Base-by-base conservation (phyloP, 2,888 invertebrate genomes). In the Drepana falcataria region DNA sequence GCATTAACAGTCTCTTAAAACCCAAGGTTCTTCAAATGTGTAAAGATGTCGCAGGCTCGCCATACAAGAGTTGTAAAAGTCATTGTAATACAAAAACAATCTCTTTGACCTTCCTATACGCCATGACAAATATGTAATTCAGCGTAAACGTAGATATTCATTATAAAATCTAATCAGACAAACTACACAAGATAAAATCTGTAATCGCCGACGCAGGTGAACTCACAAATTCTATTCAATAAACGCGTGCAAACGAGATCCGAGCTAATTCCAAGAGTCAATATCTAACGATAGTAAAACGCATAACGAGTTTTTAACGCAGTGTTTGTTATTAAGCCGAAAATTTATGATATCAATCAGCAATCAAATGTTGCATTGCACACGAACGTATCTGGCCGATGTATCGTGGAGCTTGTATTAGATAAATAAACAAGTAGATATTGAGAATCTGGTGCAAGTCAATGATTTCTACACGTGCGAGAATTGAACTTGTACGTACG, bases 171-270 rank as follows among this genome's bases (percentile, higher is more conserved):
- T 40, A 51, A 51, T 51, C 40, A 51, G 5, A 49, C 40, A 40
- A 7, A 33, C 40, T 44, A 44, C 44, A 44, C 44, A 44, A 9
- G 34, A 40, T 54, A 58, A 55, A 48, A 48, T 35, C 53, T 60
- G 73, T 73, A 71, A 75, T 74, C 63, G 59, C 58, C 61, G 68
- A 56, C 68, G 70, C 69, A 69, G 66, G 67, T 69, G 55, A 40
- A 33, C 51, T 51, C n/a, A 51, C 63, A 53, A 56, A 58, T 61
- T 63, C 66, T 62, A 66, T 66, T 64, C 65, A 63, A 67, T 69
- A 68, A 68, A 63, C 61, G 54, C 57, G 54, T 53, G 56, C 55
- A 57, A 65, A 65, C 60, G 61, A 40, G 44, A 9, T 9, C 9
- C 44, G 9, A 9, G 44, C 9, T 44, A 9, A 44, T 44, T 44